Evolutionary conservation across 2,888 invertebrate species (phyloP).

Genomic region (Dicyrtomina minuta): DNA sequence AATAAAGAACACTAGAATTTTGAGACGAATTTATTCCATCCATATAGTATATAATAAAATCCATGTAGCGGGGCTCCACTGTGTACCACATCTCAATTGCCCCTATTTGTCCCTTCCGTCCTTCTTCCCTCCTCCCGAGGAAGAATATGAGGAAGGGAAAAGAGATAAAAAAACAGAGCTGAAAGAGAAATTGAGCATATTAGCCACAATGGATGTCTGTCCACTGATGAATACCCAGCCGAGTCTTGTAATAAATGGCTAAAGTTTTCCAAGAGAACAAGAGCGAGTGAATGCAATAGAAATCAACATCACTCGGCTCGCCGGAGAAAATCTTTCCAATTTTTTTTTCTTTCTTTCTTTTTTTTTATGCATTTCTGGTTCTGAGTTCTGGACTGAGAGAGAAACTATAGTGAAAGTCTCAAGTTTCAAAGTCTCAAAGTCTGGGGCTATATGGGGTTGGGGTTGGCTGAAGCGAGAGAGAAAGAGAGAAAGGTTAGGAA

Average conservation of each 20-base stretch:
- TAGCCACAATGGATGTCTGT: constrained; percentile 16
- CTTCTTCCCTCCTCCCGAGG: too few relatives aligned
- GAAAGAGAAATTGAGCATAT: constrained; percentile 19
- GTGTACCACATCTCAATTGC: not conserved
- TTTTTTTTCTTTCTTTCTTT: not conserved
- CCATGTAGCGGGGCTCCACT: too few relatives aligned
- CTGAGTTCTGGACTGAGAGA: not conserved
- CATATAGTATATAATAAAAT: too few relatives aligned
- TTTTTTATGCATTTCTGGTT: too few relatives aligned
- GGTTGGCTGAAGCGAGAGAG: too few relatives aligned
- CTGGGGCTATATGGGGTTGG: too few relatives aligned
- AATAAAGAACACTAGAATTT: too few relatives aligned
- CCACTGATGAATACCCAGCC: constrained; percentile 19
- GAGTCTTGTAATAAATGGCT: constrained; percentile 5
- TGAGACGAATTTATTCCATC: too few relatives aligned
- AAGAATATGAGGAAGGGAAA: constrained; percentile 6
- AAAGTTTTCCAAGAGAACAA: constrained; percentile 15
- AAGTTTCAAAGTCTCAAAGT: too few relatives aligned
- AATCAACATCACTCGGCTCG: constrained; percentile 12
- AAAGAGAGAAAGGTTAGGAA: not conserved
- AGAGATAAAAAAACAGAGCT: not conserved
- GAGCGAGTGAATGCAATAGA: not conserved
- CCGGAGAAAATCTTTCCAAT: too few relatives aligned
- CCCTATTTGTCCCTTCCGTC: not conserved
- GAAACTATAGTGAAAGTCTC: not conserved